Evolutionary conservation across 2,888 invertebrate genomes (phyloP).

Genomic region (Tuta absoluta): DNA sequence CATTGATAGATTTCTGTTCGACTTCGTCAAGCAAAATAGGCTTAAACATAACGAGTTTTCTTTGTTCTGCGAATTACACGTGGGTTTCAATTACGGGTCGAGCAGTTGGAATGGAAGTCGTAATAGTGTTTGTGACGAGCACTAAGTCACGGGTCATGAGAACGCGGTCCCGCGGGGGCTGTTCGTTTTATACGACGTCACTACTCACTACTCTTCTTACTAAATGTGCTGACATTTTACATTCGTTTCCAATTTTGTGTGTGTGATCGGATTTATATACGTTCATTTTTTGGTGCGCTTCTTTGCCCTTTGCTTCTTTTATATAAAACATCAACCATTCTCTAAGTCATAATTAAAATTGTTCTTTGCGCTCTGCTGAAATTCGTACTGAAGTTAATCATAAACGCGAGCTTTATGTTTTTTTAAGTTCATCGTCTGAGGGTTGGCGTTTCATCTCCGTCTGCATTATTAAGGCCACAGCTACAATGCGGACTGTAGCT

Average conservation of each 20-base stretch:
- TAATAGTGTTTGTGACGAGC: background rate
- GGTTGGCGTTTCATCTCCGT: constrained; percentile 5
- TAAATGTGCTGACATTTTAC: background rate
- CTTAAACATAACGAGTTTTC: background rate
- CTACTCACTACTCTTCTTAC: background rate
- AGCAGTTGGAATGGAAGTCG: background rate
- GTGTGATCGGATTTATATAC: background rate
- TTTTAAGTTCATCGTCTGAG: background rate
- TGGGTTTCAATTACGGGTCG: background rate
- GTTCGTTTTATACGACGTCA: background rate
- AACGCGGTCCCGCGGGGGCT: background rate
- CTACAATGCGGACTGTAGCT: constrained; percentile 7
- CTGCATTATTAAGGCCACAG: constrained; percentile 1
- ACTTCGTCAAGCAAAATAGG: background rate
- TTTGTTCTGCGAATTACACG: background rate
- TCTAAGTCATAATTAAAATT: background rate
- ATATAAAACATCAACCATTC: no score
- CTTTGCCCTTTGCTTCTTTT: no score
- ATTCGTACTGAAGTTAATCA: constrained; percentile 2
- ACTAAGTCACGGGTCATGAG: background rate
- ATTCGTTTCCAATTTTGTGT: background rate
- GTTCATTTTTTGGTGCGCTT: background rate
- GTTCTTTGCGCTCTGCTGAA: background rate
- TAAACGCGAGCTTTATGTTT: constrained; percentile 27
- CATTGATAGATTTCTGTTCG: no score